Evolutionary conservation across 2,797 vertebrate species (phyloP), one percentile per base, ranked within the genome.

Genomic region (Myripristis jacobus): DNA sequence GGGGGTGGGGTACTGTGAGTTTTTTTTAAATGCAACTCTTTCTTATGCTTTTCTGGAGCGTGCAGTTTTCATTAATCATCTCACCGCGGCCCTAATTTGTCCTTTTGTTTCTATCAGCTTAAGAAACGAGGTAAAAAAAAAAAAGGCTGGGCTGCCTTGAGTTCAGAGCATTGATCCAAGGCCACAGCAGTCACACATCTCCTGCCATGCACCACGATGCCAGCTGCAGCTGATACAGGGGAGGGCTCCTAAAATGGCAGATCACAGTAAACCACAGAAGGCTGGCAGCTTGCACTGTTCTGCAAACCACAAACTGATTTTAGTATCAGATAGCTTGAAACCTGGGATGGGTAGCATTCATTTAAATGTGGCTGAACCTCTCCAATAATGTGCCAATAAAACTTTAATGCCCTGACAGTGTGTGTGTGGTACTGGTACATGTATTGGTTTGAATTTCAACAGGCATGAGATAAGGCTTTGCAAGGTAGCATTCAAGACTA

Each of bases 31-130:
- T 50, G 25, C 70, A 43, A 55, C 16, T 31, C 57, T 57, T 62
- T 60, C 57, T 73, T 47, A 27, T 7, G 12, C 61, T 66, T 70
- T 65, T 77, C 62, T 66, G 47, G 67, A 70, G 54, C 41, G 3
- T 62, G 47, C 22, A 18, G n/a, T 63, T 82, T 78, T 68, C 58
- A 58, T 81, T 73, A 67, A 80, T 73, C 65, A 77, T 41, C 50
- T 51, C 53, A 60, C 52, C 2, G 1, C 18, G 52, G 38, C 71
- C 61, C 79, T 56, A 68, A 51, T 83, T 72, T 66, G 25, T 34
- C 36, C 57, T 51, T 67, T 75, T 81, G 67, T 73, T 69, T 70
- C 31, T 10, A 19, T 62, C 52, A 61, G 57, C 3, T 58, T 59
- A 22, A 43, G 7, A 58, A 31, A 27, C 36, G 52, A 44, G 9